Evolutionary conservation across 2,888 invertebrate genomes (phyloP).

Genomic region (Monochamus alternatus): DNA sequence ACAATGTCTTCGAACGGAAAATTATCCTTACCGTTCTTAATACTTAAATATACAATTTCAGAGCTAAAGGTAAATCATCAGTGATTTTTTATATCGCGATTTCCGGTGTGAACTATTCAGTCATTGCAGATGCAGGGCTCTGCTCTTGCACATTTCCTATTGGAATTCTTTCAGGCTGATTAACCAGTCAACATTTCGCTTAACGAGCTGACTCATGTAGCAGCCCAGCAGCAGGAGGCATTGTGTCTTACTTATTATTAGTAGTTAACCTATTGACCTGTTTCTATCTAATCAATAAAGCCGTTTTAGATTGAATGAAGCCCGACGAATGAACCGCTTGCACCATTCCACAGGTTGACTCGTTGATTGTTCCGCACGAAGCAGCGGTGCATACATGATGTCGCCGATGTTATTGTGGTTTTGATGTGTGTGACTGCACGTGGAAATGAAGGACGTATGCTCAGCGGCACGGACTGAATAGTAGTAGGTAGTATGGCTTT

Average conservation of each 20-base stretch:
- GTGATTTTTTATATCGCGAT: background rate
- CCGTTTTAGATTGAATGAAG: conserved; percentile 31
- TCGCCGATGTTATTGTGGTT: conserved; percentile 19
- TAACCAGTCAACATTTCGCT: background rate
- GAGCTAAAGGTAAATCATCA: background rate
- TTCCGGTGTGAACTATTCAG: background rate
- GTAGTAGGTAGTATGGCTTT: conserved; percentile 21
- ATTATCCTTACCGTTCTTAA: too few species aligned
- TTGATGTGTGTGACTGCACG: conserved; percentile 23
- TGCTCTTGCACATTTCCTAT: background rate
- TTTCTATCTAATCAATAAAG: conserved; percentile 32
- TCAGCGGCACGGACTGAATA: conserved; percentile 18
- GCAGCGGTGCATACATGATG: conserved; percentile 14
- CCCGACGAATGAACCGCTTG: conserved; percentile 20
- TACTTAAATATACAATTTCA: background rate
- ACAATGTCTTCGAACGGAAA: too few species aligned
- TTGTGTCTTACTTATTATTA: conserved; percentile 12
- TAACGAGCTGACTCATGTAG: conserved; percentile 12
- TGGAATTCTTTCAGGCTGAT: background rate
- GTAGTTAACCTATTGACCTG: conserved; percentile 35
- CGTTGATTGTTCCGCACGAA: background rate
- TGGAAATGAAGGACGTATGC: conserved; percentile 28
- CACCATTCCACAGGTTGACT: conserved; percentile 28
- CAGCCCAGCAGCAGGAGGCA: conserved; percentile 13
- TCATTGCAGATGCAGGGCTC: background rate